Percentiles rank a stretch among this genome's conserved stretches.
Conservation (phyloP, 2,113 vertebrate genomes). For the Semicossyphus pulcher region DNA sequence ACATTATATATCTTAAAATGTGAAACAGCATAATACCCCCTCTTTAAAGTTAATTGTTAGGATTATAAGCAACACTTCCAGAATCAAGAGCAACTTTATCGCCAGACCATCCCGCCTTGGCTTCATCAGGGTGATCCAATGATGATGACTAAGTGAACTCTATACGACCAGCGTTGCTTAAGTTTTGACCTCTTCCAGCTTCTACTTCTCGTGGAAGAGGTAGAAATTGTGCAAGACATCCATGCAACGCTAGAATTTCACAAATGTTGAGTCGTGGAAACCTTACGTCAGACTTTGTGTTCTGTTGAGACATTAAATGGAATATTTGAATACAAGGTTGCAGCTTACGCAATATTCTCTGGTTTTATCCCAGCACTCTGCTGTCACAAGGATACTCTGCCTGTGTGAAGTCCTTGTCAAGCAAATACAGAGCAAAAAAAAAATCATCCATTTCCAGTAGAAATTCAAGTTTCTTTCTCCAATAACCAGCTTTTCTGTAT, state of each 20-base stretch:
- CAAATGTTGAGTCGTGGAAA: not conserved
- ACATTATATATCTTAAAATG: too few relatives aligned
- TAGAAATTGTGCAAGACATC: not conserved
- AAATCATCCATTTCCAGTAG: not conserved
- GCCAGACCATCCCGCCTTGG: too few relatives aligned
- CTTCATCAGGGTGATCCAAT: too few relatives aligned
- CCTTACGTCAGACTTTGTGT: slow-evolving; percentile 5
- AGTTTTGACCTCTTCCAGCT: not conserved
- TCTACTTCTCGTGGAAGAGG: not conserved
- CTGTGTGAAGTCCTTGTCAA: not conserved
- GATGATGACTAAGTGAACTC: too few relatives aligned
- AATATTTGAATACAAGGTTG: not conserved
- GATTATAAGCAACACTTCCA: too few relatives aligned
- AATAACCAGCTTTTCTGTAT: not conserved
- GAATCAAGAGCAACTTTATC: too few relatives aligned
- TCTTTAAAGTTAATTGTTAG: too few relatives aligned
- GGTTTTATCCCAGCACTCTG: slow-evolving; percentile 4
- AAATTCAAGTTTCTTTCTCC: not conserved
- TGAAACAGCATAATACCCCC: too few relatives aligned
- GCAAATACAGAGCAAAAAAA: not conserved
- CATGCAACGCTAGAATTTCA: not conserved
- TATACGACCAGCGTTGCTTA: not conserved
- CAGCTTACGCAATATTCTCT: not conserved
- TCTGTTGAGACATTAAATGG: slow-evolving; percentile 6
- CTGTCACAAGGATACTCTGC: not conserved